Percentiles rank a stretch among this genome's conserved stretches.
Conservation (phyloP, 2,888 invertebrate genomes). For the Punctoribates punctum region DNA sequence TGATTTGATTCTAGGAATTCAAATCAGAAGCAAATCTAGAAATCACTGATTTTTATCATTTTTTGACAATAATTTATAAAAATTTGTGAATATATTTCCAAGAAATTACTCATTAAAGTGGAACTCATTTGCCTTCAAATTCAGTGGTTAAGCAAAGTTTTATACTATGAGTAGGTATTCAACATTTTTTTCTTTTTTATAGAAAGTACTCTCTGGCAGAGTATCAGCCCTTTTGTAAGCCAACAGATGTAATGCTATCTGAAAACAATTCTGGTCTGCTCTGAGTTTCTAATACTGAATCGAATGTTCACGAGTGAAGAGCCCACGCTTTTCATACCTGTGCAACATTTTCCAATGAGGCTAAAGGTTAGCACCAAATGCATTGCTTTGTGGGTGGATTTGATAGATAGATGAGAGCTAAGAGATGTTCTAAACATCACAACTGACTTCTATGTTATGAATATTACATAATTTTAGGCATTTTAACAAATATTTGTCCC, state of each 20-base stretch:
- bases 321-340: constrained; percentile 16
- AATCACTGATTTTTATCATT: neutral
- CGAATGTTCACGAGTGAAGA: neutral
- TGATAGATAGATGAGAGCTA: constrained; percentile 25
- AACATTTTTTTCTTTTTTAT: neutral
- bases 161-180: constrained; percentile 1
- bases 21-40: too few species aligned
- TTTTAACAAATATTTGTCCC: neutral
- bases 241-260: constrained; percentile 12
- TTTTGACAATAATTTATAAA: neutral
- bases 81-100: neutral
- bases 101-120: neutral
- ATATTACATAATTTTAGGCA: neutral
- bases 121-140: neutral
- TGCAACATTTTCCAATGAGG: neutral
- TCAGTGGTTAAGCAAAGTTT: neutral
- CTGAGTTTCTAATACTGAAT: neutral
- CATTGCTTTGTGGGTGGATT: constrained; percentile 23
- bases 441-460: neutral
- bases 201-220: neutral
- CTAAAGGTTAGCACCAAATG: constrained; percentile 10
- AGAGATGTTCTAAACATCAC: neutral
- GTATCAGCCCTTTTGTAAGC: neutral
- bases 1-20: too few species aligned
- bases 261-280: constrained; percentile 8